These are phyloP conservation scores for Sorex maritimensis DNA, from an alignment of 2,797 vertebrate genomes.

Conservation along the genomic window DNA sequence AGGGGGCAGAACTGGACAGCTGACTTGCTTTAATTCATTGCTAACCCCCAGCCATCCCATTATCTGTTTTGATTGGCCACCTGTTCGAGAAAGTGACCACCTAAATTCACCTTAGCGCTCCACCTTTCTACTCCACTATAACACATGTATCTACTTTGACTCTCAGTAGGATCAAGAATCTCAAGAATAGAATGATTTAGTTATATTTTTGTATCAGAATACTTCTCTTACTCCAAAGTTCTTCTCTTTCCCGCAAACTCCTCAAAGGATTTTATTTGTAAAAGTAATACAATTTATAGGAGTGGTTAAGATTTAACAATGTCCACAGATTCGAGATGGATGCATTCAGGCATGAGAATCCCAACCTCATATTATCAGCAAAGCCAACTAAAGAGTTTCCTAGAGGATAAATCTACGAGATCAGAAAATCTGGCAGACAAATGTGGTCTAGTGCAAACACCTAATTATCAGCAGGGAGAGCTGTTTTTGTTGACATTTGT, in stretches of 20 bases:
- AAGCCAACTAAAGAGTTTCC: neutral
- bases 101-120: neutral
- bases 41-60: no score
- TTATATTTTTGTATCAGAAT: neutral
- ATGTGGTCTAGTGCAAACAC: neutral
- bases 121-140: neutral
- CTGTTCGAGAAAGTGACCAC: no score
- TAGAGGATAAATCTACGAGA: neutral
- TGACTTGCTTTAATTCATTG: no score
- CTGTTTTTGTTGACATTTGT: neutral
- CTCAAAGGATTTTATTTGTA: neutral
- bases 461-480: neutral
- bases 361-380: neutral
- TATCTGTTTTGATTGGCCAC: no score
- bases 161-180: neutral
- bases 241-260: no score
- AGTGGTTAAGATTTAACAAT: neutral
- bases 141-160: neutral
- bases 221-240: neutral
- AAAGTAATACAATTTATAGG: neutral
- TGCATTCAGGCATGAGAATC: neutral
- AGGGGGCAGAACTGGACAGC: no score
- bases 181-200: neutral
- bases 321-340: neutral
- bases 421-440: neutral